Base-by-base conservation (phyloP, 2,113 vertebrate species). In the Elephas maximus region DNA sequence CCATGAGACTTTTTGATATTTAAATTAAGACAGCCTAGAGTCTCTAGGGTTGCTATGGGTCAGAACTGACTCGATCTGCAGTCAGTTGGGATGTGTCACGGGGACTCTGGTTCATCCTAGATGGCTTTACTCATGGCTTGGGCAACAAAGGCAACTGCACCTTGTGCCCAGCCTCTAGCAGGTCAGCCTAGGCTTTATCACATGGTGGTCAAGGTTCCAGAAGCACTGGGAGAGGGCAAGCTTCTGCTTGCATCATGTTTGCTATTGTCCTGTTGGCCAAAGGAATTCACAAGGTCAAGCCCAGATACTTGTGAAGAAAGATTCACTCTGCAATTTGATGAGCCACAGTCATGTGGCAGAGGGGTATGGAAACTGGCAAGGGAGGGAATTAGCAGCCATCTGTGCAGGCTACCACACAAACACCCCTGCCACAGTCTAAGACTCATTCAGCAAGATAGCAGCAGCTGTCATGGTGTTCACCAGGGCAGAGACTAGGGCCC, bases 351-450 rank as follows among this genome's bases (percentile, higher is more conserved):
- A 78, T 5, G 0, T 1, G n/a, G 79, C 78, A 44, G 44, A 53
- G 80, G 18, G 60, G 53, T 2, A 0, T 41, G 28, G 67, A 53
- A 20, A 12, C 63, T 18, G 18, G 37, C 30, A 3, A 21, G 21
- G 74, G 45, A 44, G 33, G 23, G 2, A 48, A 71, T 44, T 67
- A 81, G 60, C 48, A 48, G 48, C 10, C 51, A 24, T 48, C 15
- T 18, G 10, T 37, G 57, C 14, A 45, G 51, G 37, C 60, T 0
- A 6, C 21, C 44, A 41, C 8, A 0, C 0, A 24, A 65, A 8
- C 18, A 21, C 20, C 14, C 51, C 67, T 63, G 37, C 53, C 2
- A 23, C 17, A 23, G 12, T 14, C 45, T 78, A 45, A 48, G 6
- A 7, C 48, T 48, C 48, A 48, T 11, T 45, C 41, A 18, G 41